Evolutionary conservation across 2,113 vertebrate genomes (phyloP).

Genomic region (Blennius ocellaris): DNA sequence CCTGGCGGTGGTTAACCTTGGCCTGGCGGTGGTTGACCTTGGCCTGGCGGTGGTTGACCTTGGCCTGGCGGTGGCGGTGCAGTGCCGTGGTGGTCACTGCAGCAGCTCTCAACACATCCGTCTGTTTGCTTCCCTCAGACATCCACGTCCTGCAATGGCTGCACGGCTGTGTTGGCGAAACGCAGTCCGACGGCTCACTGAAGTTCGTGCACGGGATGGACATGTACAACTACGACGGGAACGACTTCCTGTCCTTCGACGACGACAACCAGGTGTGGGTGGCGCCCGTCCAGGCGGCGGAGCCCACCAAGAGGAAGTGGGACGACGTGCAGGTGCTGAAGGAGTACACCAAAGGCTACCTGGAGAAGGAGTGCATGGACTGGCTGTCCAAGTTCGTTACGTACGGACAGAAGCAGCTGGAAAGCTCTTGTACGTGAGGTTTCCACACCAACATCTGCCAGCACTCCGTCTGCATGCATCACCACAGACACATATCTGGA

Average conservation of each 20-base stretch:
- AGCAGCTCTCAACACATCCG: no score
- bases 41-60: no score
- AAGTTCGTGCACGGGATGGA: conserved; percentile 17
- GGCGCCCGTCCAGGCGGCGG: rapidly evolving
- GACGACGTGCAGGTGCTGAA: conserved; percentile 58
- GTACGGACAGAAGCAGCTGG: rapidly evolving
- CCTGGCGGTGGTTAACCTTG: no score
- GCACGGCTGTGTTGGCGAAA: conserved; percentile 61
- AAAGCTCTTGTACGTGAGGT: conserved; percentile 6
- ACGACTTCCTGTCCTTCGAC: conserved; percentile 72
- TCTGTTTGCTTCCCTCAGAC: conserved; percentile 24
- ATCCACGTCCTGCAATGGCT: conserved; percentile 71
- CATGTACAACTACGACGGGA: conserved; percentile 74
- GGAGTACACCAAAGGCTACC: conserved; percentile 77
- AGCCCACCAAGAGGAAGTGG: conserved; percentile 71
- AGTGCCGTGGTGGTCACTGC: no score
- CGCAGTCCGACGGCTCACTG: rapidly evolving
- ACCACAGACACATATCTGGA: no score
- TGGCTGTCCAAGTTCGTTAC: conserved; percentile 55
- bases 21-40: no score
- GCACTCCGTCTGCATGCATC: no score
- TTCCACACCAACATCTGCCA: no score
- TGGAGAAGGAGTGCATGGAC: conserved; percentile 72
- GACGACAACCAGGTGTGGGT: conserved; percentile 29
- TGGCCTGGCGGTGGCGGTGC: no score